Conservation (phyloP, 53 echinoderm and acorn worm genomes). For the Antedon mediterranea region DNA sequence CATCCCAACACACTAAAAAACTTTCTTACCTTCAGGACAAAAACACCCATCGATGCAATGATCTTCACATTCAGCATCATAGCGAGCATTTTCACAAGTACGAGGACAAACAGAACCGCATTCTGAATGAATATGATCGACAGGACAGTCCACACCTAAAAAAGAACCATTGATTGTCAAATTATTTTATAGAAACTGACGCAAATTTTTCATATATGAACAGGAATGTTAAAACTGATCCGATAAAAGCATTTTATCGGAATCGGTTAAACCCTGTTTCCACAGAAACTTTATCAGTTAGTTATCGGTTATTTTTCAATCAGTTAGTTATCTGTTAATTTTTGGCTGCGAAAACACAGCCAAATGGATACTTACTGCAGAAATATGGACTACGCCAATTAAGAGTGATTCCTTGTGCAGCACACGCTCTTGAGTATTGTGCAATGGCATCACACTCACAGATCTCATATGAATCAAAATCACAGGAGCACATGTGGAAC, state of each 20-base stretch:
- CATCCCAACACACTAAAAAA: too few relatives aligned
- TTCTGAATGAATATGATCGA: not conserved
- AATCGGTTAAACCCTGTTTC: too few relatives aligned
- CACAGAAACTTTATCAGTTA: too few relatives aligned
- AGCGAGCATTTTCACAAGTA: not conserved
- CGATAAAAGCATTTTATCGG: too few relatives aligned
- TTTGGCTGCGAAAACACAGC: too few relatives aligned
- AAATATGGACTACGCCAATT: conserved; percentile 34
- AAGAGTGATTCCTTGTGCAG: conserved; percentile 6
- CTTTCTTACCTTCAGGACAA: not conserved
- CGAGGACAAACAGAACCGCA: not conserved
- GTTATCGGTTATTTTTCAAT: too few relatives aligned
- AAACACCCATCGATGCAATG: not conserved
- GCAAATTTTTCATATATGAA: too few relatives aligned
- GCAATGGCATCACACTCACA: conserved; percentile 22
- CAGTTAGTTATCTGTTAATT: too few relatives aligned
- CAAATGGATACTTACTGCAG: conserved; percentile 38
- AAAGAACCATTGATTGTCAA: not conserved
- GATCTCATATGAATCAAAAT: not conserved
- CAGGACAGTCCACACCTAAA: not conserved
- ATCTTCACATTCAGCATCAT: not conserved
- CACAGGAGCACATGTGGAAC: conserved; percentile 22
- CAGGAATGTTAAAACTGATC: too few relatives aligned
- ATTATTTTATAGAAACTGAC: too few relatives aligned
- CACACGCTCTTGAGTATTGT: conserved; percentile 37